A percentile compares a stretch with the other conserved stretches of the same genome.
phyloP scores from a whole-genome alignment of 2,797 vertebrate genomes.

The Rhinogobio ventralis region DNA sequence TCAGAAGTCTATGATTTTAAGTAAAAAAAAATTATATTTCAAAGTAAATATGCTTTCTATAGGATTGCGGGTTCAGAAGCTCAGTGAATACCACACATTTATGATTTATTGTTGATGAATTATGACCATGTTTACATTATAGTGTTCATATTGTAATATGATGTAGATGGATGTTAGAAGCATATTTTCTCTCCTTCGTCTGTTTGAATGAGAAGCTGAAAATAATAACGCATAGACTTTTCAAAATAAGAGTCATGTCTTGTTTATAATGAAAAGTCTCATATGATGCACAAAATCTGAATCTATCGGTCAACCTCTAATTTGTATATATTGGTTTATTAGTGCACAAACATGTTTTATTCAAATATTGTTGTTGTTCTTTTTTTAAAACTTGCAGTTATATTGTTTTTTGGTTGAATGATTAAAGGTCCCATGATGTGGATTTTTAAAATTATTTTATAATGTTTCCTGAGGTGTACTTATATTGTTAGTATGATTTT shows the following conservation, averaged over 20 bases:
- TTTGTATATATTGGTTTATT: neutral
- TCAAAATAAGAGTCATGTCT: neutral
- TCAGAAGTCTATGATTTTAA: no score
- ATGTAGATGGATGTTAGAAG: neutral
- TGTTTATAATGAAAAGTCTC: neutral
- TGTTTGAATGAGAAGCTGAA: no score
- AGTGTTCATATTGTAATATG: neutral
- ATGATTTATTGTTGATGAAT: neutral
- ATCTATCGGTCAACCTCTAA: neutral
- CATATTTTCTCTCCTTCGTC: no score
- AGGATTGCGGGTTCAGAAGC: no score
- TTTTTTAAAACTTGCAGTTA: no score
- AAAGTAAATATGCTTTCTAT: no score
- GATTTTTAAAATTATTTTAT: no score
- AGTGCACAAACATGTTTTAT: neutral
- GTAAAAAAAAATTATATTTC: no score
- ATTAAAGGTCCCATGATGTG: no score
- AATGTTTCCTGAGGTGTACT: no score
- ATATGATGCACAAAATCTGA: neutral
- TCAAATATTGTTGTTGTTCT: neutral
- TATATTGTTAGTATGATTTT: no score
- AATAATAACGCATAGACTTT: neutral
- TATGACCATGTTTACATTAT: neutral
- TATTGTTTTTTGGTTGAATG: neutral
- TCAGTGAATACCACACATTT: neutral